Evolutionary conservation across 2,113 vertebrate genomes (phyloP).

Genomic region (Strix aluco): DNA sequence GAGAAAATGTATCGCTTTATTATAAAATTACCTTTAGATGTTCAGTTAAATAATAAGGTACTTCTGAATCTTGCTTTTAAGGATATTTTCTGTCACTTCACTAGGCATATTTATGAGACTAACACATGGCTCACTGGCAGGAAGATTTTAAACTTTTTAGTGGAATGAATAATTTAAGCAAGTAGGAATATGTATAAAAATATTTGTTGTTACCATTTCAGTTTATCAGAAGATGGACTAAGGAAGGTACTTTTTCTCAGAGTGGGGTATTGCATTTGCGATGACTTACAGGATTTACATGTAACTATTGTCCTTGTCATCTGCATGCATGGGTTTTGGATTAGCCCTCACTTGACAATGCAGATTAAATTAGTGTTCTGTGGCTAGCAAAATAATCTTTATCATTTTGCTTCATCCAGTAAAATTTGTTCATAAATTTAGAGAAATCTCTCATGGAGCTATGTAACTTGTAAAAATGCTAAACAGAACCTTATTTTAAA

Average conservation of each 20-base stretch:
- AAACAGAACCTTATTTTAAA: neutral
- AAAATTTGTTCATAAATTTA: neutral
- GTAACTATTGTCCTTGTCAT: neutral
- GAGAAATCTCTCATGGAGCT: neutral
- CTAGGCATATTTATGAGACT: neutral
- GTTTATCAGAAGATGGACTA: neutral
- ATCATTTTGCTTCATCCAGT: neutral
- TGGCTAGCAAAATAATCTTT: neutral
- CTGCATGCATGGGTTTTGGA: neutral
- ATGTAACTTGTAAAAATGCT: neutral
- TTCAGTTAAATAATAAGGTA: neutral
- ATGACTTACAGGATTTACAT: neutral
- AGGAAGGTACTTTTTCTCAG: neutral
- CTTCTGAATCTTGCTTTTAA: neutral
- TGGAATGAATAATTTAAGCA: neutral
- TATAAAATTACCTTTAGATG: neutral
- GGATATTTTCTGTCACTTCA: neutral
- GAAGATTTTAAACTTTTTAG: neutral
- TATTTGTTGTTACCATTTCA: neutral
- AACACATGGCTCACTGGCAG: neutral
- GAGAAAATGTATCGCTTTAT: neutral
- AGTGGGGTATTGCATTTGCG: neutral
- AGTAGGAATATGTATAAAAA: neutral
- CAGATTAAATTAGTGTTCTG: neutral
- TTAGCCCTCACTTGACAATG: neutral